Evolutionary conservation across 2,888 invertebrate genomes (phyloP).

Genomic region (Melanotus villosus): DNA sequence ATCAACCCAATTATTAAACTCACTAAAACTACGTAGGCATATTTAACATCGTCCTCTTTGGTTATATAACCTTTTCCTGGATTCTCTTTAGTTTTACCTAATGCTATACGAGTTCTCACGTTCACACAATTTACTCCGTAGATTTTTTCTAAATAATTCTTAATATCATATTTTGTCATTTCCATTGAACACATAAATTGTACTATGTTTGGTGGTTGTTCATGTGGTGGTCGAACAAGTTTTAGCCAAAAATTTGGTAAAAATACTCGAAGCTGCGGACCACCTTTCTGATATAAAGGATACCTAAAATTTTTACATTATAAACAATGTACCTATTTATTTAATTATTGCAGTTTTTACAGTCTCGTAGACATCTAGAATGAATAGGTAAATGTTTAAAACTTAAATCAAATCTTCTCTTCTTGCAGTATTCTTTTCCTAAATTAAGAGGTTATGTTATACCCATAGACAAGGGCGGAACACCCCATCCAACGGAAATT

Average conservation of each 20-base stretch:
- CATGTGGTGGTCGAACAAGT: constrained; percentile 78
- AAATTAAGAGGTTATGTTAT: too few species aligned
- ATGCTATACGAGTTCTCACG: constrained; percentile 81
- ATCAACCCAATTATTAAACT: too few species aligned
- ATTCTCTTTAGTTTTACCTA: constrained; percentile 79
- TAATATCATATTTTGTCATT: constrained; percentile 93
- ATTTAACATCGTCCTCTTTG: constrained; percentile 88
- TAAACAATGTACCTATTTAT: not conserved
- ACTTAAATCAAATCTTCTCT: too few species aligned
- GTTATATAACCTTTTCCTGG: constrained; percentile 76
- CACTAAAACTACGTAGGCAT: constrained; percentile 86
- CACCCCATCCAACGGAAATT: too few species aligned
- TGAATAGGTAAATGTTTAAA: too few species aligned
- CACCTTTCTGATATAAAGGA: constrained; percentile 91
- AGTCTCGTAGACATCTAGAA: constrained; percentile 2
- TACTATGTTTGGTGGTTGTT: constrained; percentile 84
- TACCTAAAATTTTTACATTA: constrained; percentile 74
- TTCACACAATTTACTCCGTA: constrained; percentile 87
- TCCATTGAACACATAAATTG: constrained; percentile 92
- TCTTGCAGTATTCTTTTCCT: too few species aligned
- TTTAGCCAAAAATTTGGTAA: constrained; percentile 99
- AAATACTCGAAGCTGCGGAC: constrained; percentile 94
- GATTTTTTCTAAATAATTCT: constrained; percentile 96
- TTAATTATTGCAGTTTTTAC: not conserved
- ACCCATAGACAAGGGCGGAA: too few species aligned